Evolutionary conservation across 35 echinoderm and acorn worm genomes (phyloP).

Genomic region (Acanthaster planci): DNA sequence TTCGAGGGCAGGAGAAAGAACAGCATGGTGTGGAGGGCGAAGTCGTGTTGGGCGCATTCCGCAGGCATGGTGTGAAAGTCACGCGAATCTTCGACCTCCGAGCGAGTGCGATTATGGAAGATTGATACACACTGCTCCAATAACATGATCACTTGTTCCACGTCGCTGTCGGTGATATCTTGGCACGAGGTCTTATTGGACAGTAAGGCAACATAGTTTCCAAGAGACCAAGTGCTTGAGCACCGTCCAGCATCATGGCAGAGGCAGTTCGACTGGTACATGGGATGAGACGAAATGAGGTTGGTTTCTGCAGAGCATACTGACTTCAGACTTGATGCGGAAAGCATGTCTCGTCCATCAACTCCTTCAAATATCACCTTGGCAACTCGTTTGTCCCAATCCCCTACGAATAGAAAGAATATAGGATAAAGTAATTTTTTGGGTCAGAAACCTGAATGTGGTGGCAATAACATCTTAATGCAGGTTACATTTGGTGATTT

Average conservation of each 20-base stretch:
- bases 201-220: slow-evolving; percentile 54
- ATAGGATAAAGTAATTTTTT: too few relatives aligned
- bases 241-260: background rate
- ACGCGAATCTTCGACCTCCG: background rate
- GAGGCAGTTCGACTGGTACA: slow-evolving; percentile 17
- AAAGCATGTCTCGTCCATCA: slow-evolving; percentile 16
- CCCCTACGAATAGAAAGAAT: background rate
- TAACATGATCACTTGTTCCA: slow-evolving; percentile 16
- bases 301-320: slow-evolving; percentile 36
- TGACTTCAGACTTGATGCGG: slow-evolving; percentile 19
- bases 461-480: too few relatives aligned
- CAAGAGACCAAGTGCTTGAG: slow-evolving; percentile 71
- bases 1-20: slow-evolving; percentile 16
- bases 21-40: slow-evolving; percentile 27
- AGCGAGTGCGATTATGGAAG: slow-evolving; percentile 34
- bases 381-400: background rate
- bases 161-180: slow-evolving; percentile 62
- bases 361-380: slow-evolving; percentile 44
- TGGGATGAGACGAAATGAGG: slow-evolving; percentile 26
- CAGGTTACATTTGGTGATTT: too few relatives aligned
- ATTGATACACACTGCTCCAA: slow-evolving; percentile 47
- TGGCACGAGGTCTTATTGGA: slow-evolving; percentile 63
- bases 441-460: too few relatives aligned
- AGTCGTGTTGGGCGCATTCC: slow-evolving; percentile 31
- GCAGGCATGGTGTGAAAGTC: slow-evolving; percentile 6